A percentile compares a stretch with the other conserved stretches of the same genome.
phyloP scores from a whole-genome alignment of 2,113 vertebrate species.

The Gnathonemus echidnorhynchus region DNA sequence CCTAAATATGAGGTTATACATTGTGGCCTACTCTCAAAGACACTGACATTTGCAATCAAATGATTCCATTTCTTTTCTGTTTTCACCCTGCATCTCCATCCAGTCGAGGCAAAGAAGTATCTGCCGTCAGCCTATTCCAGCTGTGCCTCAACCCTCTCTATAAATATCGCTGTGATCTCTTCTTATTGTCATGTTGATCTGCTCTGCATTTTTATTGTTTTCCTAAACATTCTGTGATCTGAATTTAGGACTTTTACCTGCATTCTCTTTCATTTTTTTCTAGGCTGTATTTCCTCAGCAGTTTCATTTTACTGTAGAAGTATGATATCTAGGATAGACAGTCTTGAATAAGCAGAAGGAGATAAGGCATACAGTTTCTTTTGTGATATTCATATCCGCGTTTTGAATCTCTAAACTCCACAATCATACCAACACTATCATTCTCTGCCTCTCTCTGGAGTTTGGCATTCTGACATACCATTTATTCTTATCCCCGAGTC shows the following conservation, averaged over 20 bases:
- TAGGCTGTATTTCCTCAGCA: not conserved
- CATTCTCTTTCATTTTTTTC: not conserved
- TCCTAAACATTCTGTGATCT: not conserved
- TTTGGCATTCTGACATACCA: not conserved
- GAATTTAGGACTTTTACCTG: not conserved
- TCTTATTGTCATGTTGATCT: not conserved
- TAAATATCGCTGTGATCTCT: not conserved
- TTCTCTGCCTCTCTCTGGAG: not conserved
- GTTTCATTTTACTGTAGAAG: not conserved
- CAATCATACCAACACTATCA: not conserved
- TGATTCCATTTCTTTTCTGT: not conserved
- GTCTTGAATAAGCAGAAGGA: constrained; percentile 10
- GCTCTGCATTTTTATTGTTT: not conserved
- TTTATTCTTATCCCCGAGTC: not conserved
- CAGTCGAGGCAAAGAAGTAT: not conserved
- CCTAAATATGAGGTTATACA: not conserved
- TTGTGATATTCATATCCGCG: constrained; percentile 2
- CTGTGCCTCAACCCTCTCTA: not conserved
- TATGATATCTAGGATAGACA: not conserved
- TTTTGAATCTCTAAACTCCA: constrained; percentile 12
- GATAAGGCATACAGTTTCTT: constrained; percentile 38
- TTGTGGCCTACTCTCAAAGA: not conserved
- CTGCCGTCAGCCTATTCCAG: not conserved
- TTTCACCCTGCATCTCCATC: not conserved
- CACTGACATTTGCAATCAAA: not conserved